These are phyloP conservation scores for Pachymerium ferrugineum DNA, from an alignment of 2,888 invertebrate genomes.

Conservation along the genomic window DNA sequence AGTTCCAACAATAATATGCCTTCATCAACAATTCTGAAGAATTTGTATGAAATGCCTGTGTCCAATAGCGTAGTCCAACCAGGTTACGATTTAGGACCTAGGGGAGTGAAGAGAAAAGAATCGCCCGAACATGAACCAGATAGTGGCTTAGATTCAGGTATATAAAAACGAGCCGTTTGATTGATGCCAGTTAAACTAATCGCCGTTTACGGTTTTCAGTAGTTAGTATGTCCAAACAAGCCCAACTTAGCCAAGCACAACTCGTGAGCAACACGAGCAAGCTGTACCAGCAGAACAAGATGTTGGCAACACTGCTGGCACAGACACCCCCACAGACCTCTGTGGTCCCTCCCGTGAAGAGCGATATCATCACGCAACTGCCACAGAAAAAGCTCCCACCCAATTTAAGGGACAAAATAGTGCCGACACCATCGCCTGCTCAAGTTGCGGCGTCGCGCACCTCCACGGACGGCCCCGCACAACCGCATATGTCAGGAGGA, in stretches of 20 bases:
- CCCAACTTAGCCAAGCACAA: neutral
- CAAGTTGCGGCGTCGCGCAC: neutral
- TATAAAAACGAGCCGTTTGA: no score
- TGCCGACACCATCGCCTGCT: slow-evolving; percentile 37
- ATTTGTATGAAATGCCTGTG: slow-evolving; percentile 2
- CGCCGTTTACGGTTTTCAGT: neutral
- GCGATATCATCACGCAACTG: slow-evolving; percentile 45
- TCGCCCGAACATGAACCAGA: slow-evolving; percentile 29
- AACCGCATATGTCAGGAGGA: neutral
- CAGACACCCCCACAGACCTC: slow-evolving; percentile 54
- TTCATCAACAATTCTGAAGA: neutral
- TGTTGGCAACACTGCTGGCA: slow-evolving; percentile 74
- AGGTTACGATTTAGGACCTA: neutral
- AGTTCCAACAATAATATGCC: neutral
- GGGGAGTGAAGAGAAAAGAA: slow-evolving; percentile 18
- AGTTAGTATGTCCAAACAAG: neutral
- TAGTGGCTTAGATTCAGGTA: slow-evolving; percentile 30
- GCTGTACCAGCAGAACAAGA: slow-evolving; percentile 74
- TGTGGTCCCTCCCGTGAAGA: slow-evolving; percentile 37
- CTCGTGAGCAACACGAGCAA: slow-evolving; percentile 54
- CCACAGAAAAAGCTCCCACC: slow-evolving; percentile 55
- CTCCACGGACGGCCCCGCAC: slow-evolving; percentile 14
- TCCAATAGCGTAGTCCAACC: slow-evolving; percentile 4
- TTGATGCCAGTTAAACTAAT: no score
- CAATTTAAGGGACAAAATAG: slow-evolving; percentile 42